Base-by-base conservation (phyloP, 2,113 vertebrate genomes). In the Gnathonemus echidnorhynchus region DNA sequence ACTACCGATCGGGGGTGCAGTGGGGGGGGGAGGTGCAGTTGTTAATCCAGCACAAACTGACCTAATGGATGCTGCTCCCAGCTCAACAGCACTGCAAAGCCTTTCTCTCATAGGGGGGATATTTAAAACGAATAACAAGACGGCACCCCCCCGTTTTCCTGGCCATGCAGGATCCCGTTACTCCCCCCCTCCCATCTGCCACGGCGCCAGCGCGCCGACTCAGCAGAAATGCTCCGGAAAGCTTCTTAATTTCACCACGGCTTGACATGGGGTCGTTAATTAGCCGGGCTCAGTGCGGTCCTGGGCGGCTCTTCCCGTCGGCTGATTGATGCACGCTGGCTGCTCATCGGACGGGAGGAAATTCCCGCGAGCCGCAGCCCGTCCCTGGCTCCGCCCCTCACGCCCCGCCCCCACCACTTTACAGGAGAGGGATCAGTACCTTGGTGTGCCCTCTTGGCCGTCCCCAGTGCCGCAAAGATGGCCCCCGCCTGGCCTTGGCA, bases 391-490 rank as follows among this genome's bases (percentile, higher is more conserved):
- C 50, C 45, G 45, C 83, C 87, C 87, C 87, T 35, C 52, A 6
- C 7, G n/a, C 85, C 85, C 45, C 31, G 42, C 70, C 27, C 2
- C 5, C 39, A 31, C 19, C 88, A 53, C 48, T 19, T 7, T n/a
- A 7, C 45, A 48, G 19, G 21, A 1, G 42, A 85, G 24, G 9
- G 15, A 27, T 66, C 80, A 58, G 93, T 98, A 98, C 97, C 98
- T 99, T 98, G 92, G 95, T 96, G 93, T 98, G 97, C 94, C 95
- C 97, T 94, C 96, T 96, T 94, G 96, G 96, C 93, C 96, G 98
- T 94, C 96, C 97, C 95, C 97, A 97, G 93, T 97, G 97, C 96
- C 95, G 97, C 91, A 96, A 94, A 93, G 97, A 96, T 95, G 98
- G 93, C 66, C 98, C 97, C 90, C 97, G 95, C 94, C 97, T 98